Evolutionary conservation across 2,113 vertebrate species (phyloP).

Genomic region (Gracilinanus agilis): DNA sequence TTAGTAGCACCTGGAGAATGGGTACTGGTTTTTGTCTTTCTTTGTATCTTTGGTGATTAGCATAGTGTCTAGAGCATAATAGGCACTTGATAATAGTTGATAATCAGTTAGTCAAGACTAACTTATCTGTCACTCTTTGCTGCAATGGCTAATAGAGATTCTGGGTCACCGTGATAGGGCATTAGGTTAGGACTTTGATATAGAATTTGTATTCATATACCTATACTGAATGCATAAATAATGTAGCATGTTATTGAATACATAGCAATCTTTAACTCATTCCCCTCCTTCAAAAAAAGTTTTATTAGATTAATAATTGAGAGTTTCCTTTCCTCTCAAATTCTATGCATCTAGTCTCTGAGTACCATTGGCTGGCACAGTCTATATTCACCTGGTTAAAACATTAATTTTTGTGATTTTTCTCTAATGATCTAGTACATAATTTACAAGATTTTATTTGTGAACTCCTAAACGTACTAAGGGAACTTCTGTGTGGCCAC

Average conservation of each 20-base stretch:
- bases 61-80: not conserved
- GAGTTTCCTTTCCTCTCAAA: not conserved
- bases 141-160: not conserved
- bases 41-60: not conserved
- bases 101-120: not conserved
- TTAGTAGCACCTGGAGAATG: not conserved
- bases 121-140: not conserved
- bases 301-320: not conserved
- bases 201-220: not conserved
- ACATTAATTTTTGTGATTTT: not conserved
- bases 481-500: constrained; percentile 22
- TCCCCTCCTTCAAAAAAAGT: not conserved
- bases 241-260: not conserved
- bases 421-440: constrained; percentile 47
- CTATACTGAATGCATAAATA: not conserved
- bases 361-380: not conserved
- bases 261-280: not conserved
- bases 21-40: not conserved
- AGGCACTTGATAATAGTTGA: not conserved
- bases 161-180: not conserved
- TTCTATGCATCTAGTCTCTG: not conserved
- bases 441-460: constrained; percentile 43
- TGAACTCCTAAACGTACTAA: constrained; percentile 29
- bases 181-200: not conserved
- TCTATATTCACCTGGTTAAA: not conserved